phyloP scores from a whole-genome alignment of 2,888 invertebrate genomes.

The Rotaria magnacalcarata region DNA sequence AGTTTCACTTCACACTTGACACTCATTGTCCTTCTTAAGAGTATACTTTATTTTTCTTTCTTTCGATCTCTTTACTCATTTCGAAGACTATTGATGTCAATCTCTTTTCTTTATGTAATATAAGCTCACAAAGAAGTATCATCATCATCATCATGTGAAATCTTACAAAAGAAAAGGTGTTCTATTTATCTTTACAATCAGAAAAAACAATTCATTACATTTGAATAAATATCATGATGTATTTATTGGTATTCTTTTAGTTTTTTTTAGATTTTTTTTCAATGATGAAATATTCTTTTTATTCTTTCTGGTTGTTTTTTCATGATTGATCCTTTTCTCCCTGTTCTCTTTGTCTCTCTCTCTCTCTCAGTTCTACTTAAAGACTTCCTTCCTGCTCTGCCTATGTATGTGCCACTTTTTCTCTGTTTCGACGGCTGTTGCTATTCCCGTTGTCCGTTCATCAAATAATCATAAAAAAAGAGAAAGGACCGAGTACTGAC shows the following conservation, averaged over 20 bases:
- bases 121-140: background rate
- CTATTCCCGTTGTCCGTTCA: constrained; percentile 26
- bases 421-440: background rate
- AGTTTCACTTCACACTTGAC: background rate
- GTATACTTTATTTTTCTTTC: constrained; percentile 7
- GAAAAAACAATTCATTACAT: background rate
- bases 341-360: background rate
- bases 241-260: background rate
- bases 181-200: constrained; percentile 2
- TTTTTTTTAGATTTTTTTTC: background rate
- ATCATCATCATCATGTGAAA: constrained; percentile 6
- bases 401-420: background rate
- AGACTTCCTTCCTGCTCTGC: constrained; percentile 22
- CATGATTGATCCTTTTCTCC: background rate
- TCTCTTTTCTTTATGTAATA: background rate
- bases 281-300: background rate
- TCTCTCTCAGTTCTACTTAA: background rate
- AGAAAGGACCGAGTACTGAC: constrained; percentile 2
- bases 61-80: background rate
- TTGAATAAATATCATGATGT: background rate
- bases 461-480: constrained; percentile 28
- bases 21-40: constrained; percentile 1
- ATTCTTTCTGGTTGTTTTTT: background rate
- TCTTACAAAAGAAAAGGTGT: constrained; percentile 11
- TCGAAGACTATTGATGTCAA: constrained; percentile 5